Base-by-base conservation (phyloP, 2,888 invertebrate species). In the Panopea generosa region DNA sequence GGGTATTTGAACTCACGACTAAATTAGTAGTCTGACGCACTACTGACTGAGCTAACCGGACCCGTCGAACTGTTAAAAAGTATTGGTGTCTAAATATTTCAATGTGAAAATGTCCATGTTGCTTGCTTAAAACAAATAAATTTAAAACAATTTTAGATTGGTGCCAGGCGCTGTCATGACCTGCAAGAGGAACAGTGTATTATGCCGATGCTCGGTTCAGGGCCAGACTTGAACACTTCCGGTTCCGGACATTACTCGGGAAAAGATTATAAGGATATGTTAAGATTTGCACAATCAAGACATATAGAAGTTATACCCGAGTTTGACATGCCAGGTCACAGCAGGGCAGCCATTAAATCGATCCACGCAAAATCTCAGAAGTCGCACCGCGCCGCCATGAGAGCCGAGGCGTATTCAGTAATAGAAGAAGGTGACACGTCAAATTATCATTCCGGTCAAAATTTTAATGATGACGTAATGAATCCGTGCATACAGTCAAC, bases 321-420 rank as follows among this genome's bases (percentile, higher is more conserved):
- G 76, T 79, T 91, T 29, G 91, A 91, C 60, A 88, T 90, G 89
- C 91, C 91, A 0, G 90, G 90, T 3, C 91, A 91, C 69, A 82
- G 84, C 14, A 83, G 86, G 29, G 90, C 91, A 0, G 89, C 90
- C 38, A 88, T 91, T 61, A 84, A 86, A 33, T 83, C 91, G 22
- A 88, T 91, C 86, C 81, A 87, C 52, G 80, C 84, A 2, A 71
- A 88, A 27, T 70, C 78, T 9, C 60, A 78, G 29, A 80, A 77
- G n/a, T 66, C 79, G 20, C 43, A 77, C 18, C 43, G 63, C 9
- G 55, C 53, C 26, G 56, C 63, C 16, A 79, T 78, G 43, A 22
- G 24, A 11, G 83, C 84, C 1, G 55, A 77, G 11, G 63, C 83
- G 47, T 90, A 85, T 55, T 57, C 85, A 0, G 69, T 90, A 29